These are phyloP conservation scores for Macroglossus sobrinus DNA, from an alignment of 2,113 vertebrate genomes.

Conservation along the genomic window DNA sequence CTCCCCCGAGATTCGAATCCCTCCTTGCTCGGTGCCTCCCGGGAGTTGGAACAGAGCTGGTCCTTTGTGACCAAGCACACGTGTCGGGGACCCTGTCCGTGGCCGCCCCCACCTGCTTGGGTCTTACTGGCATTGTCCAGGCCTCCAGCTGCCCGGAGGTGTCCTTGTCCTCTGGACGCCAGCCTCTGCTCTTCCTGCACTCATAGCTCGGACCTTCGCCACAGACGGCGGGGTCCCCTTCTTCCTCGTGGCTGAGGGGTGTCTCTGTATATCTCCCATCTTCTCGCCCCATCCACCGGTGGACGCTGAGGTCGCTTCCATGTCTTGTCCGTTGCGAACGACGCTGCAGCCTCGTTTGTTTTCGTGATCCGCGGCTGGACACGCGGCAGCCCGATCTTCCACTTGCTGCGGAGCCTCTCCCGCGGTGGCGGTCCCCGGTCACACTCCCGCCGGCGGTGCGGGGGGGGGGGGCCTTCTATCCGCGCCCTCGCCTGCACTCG, in stretches of 20 bases:
- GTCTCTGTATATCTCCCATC: too few species aligned
- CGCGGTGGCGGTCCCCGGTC: neutral
- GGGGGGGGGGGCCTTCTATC: too few species aligned
- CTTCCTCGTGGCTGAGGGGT: neutral
- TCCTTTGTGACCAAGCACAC: neutral
- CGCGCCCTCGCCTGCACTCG: too few species aligned
- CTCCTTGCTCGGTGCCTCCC: neutral
- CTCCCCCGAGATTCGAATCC: neutral
- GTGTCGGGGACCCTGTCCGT: neutral
- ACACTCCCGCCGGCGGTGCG: too few species aligned
- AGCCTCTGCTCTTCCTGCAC: neutral
- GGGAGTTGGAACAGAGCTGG: neutral
- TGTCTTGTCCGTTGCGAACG: neutral
- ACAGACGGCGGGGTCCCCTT: too few species aligned
- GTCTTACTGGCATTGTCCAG: neutral
- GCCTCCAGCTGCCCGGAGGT: neutral
- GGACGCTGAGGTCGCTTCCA: neutral
- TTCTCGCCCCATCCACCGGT: too few species aligned
- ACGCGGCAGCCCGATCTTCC: accelerated
- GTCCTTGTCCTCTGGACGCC: neutral
- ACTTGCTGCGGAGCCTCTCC: neutral
- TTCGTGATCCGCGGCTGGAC: neutral
- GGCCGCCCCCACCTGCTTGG: accelerated
- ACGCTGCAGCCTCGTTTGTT: neutral
- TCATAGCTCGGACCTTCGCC: neutral